Percentiles rank a stretch among this genome's conserved stretches.
Conservation (phyloP, 2,888 invertebrate genomes). For the Andrena minutula region DNA sequence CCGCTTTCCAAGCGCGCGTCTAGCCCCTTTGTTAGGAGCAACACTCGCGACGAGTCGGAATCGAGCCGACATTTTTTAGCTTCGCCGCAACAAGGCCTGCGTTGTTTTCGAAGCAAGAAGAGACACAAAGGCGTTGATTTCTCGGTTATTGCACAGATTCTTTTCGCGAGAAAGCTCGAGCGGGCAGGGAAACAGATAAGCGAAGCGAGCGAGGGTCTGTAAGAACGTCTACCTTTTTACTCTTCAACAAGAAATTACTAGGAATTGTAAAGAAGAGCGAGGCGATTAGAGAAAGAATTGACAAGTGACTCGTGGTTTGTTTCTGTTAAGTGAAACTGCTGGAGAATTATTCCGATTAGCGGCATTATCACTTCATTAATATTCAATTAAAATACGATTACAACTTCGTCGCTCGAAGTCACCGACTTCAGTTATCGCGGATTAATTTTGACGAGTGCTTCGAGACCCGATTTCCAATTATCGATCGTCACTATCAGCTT, state of each 20-base stretch:
- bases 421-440: constrained; percentile 13
- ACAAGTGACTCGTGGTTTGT: too few species aligned
- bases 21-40: constrained; percentile 18
- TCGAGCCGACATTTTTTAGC: neutral
- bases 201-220: neutral
- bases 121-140: neutral
- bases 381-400: constrained; percentile 3
- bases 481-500: constrained; percentile 8
- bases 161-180: neutral
- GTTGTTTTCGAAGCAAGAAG: constrained; percentile 9
- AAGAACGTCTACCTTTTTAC: neutral
- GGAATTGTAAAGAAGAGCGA: too few species aligned
- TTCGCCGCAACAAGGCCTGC: constrained; percentile 1
- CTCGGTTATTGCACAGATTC: neutral
- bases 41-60: neutral
- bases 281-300: too few species aligned
- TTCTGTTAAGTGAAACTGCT: too few species aligned
- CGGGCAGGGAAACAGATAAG: neutral
- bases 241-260: too few species aligned
- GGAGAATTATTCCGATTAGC: neutral
- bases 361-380: neutral
- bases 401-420: neutral
- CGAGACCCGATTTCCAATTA: constrained; percentile 24
- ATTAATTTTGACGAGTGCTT: constrained; percentile 21
- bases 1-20: constrained; percentile 65